Evolutionary conservation across 2,113 vertebrate genomes (phyloP), one percentile per base, ranked within the genome.

Genomic region (Abramis brama): DNA sequence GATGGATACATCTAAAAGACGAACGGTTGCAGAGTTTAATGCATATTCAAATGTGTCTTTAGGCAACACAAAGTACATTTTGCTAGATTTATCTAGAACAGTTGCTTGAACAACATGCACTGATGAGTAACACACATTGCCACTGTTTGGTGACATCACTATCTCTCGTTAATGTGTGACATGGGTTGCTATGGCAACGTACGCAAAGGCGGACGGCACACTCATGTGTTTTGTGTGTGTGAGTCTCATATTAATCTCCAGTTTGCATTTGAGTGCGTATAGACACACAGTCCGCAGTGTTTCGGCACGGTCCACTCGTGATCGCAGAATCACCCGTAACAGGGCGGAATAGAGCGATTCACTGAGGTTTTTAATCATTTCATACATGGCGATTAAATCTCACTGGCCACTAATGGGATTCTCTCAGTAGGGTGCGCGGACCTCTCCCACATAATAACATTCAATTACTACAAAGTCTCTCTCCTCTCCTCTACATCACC

Each of bases 331-430:
- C 86, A 57, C 68, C 84, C 47, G 25, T 87, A 86, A 78, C 77
- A 47, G 73, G 68, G 39, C 83, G 50, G 83, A 90, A 88, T 90
- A 73, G 84, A 87, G 59, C 81, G 73, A 93, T 93, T 92, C 90
- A 88, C 89, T 92, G 90, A 93, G 93, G 91, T 92, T 89, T 88
- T 90, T 88, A 89, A 91, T 93, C 90, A 94, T 94, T 94, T 94
- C 92, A 93, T 93, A 91, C 89, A 79, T 88, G 87, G 83, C 90
- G 93, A 94, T 95, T 93, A 93, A 89, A 94, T 94, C 92, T 93
- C 90, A 88, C 89, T 85, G 88, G 89, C 88, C 89, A 90, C 92
- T 92, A 91, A 91, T 91, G 86, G 89, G 88, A 89, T 88, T 91
- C 92, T 91, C 91, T 83, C 90, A 88, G 91, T 88, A 64, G 89